Base-by-base conservation (phyloP, 2,113 vertebrate genomes). In the Dromiciops gliroides region DNA sequence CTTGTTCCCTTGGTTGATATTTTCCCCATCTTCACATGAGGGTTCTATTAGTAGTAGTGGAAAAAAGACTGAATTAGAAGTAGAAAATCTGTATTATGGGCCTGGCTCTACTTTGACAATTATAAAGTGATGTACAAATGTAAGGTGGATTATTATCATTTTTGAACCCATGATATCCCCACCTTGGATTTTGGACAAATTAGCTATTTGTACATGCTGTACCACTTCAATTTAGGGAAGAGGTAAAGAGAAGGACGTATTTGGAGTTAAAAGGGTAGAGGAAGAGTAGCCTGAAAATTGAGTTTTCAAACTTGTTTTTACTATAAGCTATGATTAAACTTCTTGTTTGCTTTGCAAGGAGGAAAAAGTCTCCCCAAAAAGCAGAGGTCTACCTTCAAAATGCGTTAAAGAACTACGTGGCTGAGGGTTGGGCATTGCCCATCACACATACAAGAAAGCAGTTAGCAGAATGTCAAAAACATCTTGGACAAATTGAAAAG, bases 371-470 rank as follows among this genome's bases (percentile, higher is more conserved):
- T 6, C 99, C 99, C 0, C 99, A 99, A 96, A 99, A 98, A 92
- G 99, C 99, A 0, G 99, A 99, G 92, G 92, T 96, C 31, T 99
- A 99, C 91, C 98, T 99, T 60, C 99, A 99, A 96, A 99, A 99
- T 95, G 99, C 99, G 3, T 97, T 99, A 97, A 99, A 99, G 98
- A 99, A 98, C 0, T 99, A 99, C 93, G 98, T 99, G 91, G 98
- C 99, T 0, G 99, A 99, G 96, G 99, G 99, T 94, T 99, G 99
- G 99, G 98, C 99, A 0, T 96, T 99, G 95, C 99, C 99, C 0
- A 97, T 99, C 97, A 99, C 99, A 8, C 99, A 99, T 97, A 99
- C 99, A 0, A 99, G 99, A 96, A 99, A 99, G 96, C 99, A 99
- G 97, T 98, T 99, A 2, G 99, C 99, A 0, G 99, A 99, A 94